Evolutionary conservation across 2,113 vertebrate genomes (phyloP).

Genomic region (Nerophis lumbriciformis): DNA sequence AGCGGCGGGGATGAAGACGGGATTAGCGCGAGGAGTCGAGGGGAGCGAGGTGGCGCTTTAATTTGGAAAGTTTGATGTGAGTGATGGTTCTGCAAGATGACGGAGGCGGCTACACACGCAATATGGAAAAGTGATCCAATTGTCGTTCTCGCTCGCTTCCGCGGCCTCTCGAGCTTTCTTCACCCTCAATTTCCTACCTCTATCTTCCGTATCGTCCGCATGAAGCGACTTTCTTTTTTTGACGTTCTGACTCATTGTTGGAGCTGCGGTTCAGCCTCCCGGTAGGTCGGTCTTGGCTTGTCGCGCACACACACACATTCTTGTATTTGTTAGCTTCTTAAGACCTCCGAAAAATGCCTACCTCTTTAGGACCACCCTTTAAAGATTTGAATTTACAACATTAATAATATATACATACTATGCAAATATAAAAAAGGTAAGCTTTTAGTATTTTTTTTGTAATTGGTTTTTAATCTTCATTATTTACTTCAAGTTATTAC

Average conservation of each 20-base stretch:
- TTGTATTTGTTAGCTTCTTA: too few relatives aligned
- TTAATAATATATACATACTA: too few relatives aligned
- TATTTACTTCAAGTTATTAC: too few relatives aligned
- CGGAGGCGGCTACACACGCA: conserved; percentile 50
- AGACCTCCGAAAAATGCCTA: too few relatives aligned
- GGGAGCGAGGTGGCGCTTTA: conserved; percentile 48
- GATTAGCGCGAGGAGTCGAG: conserved; percentile 45
- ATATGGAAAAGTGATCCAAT: conserved; percentile 54
- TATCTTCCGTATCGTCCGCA: conserved; percentile 19
- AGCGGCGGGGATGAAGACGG: conserved; percentile 37
- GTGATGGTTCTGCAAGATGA: conserved; percentile 48
- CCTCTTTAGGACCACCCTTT: too few relatives aligned
- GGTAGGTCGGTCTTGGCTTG: not conserved
- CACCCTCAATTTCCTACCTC: conserved; percentile 10
- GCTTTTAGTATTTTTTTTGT: too few relatives aligned
- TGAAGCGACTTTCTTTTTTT: conserved; percentile 1
- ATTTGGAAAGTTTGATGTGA: conserved; percentile 67
- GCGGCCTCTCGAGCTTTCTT: conserved; percentile 8
- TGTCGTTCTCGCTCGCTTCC: conserved; percentile 21
- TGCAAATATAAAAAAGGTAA: too few relatives aligned
- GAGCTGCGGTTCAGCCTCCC: not conserved
- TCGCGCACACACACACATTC: not conserved
- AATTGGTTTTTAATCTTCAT: too few relatives aligned
- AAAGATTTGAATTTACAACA: too few relatives aligned
- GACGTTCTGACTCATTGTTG: conserved; percentile 2